Base-by-base conservation (phyloP, 2,113 vertebrate species). In the Miniopterus natalensis region DNA sequence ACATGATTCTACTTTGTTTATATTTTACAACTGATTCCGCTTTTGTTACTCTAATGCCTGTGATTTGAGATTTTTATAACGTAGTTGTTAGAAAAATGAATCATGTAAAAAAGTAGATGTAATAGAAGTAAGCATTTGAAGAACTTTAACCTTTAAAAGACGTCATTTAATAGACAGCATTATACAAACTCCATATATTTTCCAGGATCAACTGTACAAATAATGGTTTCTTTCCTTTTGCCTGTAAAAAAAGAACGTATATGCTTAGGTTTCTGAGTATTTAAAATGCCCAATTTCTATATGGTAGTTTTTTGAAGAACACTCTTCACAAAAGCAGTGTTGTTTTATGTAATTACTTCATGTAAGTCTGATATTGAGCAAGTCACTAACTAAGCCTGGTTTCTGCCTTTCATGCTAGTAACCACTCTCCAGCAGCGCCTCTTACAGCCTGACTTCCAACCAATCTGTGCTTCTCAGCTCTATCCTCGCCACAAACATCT, bases 401-500 rank as follows among this genome's bases (percentile, higher is more conserved):
- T 96, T 71, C 96, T 95, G 15, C 49, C 70, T 92, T 78, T 85
- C 73, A 20, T 21, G 15, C 21, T 96, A 99, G 99, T 99, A 97
- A 99, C 99, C 0, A 99, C 99, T 3, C 98, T 99, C 97, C 99
- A 99, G 2, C 99, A 99, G 98, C 99, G 99, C n/a, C 99, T 99
- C 74, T 97, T 99, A 93, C 99, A 99, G 98, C 99, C 99, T 4
- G 99, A 99, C 97, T 99, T 99, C 97, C 99, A 99, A 94, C 99
- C 99, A 0, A 98, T 99, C 11, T 99, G 99, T 47, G 99, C 99
- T 25, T 99, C 99, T 77, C 99, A 99, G 98, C 99, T 99, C 49
- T 99, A 99, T 97, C 99, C 99, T 42, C 99, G 99, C 93, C 99
- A 99, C 97, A 99, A 99, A 93, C 99, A 99, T 96, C 99, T 99